Evolutionary conservation across 2,113 vertebrate species (phyloP).

Genomic region (Psettodes erumei): DNA sequence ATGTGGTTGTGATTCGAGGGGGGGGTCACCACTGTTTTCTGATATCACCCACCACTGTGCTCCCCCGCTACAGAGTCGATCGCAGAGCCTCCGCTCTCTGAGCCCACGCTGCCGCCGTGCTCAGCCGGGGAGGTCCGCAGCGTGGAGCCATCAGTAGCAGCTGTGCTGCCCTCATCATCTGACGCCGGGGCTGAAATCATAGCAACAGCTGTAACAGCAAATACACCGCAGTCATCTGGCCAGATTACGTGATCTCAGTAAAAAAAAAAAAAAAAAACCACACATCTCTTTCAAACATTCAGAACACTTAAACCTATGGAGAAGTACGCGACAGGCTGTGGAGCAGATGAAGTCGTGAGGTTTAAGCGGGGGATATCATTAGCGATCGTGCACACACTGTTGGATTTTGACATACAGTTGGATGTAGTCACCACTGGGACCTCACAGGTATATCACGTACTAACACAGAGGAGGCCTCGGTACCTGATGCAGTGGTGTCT

Average conservation of each 20-base stretch:
- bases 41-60: conserved; percentile 90
- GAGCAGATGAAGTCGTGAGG: neutral
- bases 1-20: neutral
- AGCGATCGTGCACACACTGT: neutral
- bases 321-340: neutral
- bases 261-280: conserved; percentile 7
- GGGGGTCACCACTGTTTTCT: neutral
- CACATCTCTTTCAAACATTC: too few relatives aligned
- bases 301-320: neutral
- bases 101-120: conserved; percentile 97
- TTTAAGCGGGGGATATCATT: neutral
- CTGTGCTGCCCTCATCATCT: conserved; percentile 98
- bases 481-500: conserved; percentile 99
- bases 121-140: conserved; percentile 97
- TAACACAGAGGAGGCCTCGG: conserved; percentile 54
- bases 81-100: conserved; percentile 96
- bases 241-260: conserved; percentile 54
- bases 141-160: conserved; percentile 97
- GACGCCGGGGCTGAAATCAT: conserved; percentile 99
- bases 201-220: conserved; percentile 96
- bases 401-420: neutral
- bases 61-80: conserved; percentile 98
- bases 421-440: neutral
- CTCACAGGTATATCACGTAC: conserved; percentile 5
- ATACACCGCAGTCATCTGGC: conserved; percentile 83